These are phyloP conservation scores for Dryadula phaetusa DNA, from an alignment of 2,888 invertebrate genomes.

Conservation along the genomic window DNA sequence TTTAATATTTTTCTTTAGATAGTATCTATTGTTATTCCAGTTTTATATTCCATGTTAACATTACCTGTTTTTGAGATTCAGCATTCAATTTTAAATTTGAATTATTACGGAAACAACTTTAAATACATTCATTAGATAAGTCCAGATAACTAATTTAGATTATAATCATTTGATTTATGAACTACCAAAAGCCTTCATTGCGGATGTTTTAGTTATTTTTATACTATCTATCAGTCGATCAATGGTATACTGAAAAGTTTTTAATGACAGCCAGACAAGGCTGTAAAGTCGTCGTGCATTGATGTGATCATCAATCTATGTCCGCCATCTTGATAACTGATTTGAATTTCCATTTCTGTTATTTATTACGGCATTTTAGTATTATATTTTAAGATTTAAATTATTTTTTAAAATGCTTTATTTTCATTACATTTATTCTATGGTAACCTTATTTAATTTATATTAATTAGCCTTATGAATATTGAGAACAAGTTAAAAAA, in stretches of 20 bases:
- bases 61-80: background rate
- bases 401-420: too few relatives aligned
- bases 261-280: constrained; percentile 1
- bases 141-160: background rate
- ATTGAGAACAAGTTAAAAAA: too few relatives aligned
- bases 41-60: too few relatives aligned
- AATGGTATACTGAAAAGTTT: constrained; percentile 5
- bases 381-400: background rate
- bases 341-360: constrained; percentile 22
- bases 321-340: constrained; percentile 37
- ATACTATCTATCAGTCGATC: constrained; percentile 11
- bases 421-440: too few relatives aligned
- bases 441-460: too few relatives aligned
- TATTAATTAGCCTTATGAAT: too few relatives aligned
- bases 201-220: background rate
- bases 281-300: constrained; percentile 5
- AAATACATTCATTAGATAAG: background rate
- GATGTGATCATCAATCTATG: constrained; percentile 36
- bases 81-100: background rate
- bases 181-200: background rate
- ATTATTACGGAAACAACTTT: too few relatives aligned
- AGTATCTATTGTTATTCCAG: too few relatives aligned
- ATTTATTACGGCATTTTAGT: constrained; percentile 13
- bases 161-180: constrained; percentile 7
- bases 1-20: too few relatives aligned